Percentiles rank a stretch among this genome's conserved stretches.
These are phyloP conservation scores for Anseranas semipalmata DNA, from an alignment of 2,113 vertebrate genomes.

Conservation along the genomic window DNA sequence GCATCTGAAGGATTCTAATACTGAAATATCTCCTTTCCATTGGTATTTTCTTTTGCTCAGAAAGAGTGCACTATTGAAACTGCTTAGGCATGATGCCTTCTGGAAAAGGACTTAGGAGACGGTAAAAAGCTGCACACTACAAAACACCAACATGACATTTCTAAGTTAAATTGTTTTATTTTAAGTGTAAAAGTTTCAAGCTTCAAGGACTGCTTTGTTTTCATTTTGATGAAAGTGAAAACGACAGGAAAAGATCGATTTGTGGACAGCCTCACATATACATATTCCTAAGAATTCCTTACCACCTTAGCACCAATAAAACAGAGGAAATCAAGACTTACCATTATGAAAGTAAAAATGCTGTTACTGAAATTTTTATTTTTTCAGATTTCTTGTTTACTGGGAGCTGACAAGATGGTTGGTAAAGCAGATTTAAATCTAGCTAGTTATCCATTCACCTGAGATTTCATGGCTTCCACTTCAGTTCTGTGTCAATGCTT, in stretches of 20 bases:
- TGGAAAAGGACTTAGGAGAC: not conserved
- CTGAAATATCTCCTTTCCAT: not conserved
- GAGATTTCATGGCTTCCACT: conserved; percentile 27
- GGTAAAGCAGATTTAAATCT: not conserved
- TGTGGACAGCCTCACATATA: not conserved
- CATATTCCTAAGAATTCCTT: not conserved
- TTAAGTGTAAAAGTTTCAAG: not conserved
- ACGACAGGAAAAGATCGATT: not conserved
- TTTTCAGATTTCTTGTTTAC: not conserved
- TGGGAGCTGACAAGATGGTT: not conserved
- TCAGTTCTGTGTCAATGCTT: conserved; percentile 12
- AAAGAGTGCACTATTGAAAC: not conserved
- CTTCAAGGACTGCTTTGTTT: not conserved
- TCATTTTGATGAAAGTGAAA: not conserved
- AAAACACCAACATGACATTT: not conserved
- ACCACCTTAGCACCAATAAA: not conserved
- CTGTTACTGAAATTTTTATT: not conserved
- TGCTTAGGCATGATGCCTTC: not conserved
- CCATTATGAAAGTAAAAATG: not conserved
- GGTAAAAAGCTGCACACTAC: not conserved
- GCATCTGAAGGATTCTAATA: not conserved
- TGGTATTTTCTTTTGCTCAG: not conserved
- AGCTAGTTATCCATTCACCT: not conserved
- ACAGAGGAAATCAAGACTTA: not conserved
- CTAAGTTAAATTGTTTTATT: not conserved